Percentiles rank a stretch among this genome's conserved stretches.
These are phyloP conservation scores for Neotoxoptera formosana DNA, from an alignment of 1,140 invertebrate genomes.

Conservation along the genomic window DNA sequence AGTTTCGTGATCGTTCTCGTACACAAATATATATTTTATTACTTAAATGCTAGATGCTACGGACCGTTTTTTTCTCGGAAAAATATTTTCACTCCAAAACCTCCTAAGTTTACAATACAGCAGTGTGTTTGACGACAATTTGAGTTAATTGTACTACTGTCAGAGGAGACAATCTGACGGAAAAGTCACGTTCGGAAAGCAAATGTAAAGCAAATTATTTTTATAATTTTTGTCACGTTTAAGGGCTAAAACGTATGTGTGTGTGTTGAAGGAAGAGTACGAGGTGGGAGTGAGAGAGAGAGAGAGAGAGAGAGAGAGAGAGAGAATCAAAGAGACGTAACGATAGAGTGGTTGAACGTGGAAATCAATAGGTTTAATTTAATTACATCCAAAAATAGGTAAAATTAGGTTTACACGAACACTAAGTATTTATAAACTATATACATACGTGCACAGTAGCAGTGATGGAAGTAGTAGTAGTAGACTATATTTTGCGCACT, in stretches of 20 bases:
- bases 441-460: not conserved
- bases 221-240: constrained; percentile 35
- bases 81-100: not conserved
- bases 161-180: not conserved
- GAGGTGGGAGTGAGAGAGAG: too few relatives aligned
- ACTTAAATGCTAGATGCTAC: too few relatives aligned
- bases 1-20: too few relatives aligned
- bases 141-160: not conserved
- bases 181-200: not conserved
- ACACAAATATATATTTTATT: too few relatives aligned
- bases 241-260: not conserved
- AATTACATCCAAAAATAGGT: not conserved
- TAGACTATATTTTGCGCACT: not conserved
- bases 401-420: not conserved
- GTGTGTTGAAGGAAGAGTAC: too few relatives aligned
- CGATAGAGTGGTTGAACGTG: not conserved
- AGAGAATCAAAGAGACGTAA: not conserved
- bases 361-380: constrained; percentile 5
- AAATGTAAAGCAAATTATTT: not conserved
- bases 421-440: not conserved
- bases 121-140: not conserved
- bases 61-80: not conserved
- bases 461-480: not conserved
- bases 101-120: not conserved
- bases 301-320: not conserved